Conservation (phyloP, 2,888 invertebrate genomes). For the Dynastes maya region DNA sequence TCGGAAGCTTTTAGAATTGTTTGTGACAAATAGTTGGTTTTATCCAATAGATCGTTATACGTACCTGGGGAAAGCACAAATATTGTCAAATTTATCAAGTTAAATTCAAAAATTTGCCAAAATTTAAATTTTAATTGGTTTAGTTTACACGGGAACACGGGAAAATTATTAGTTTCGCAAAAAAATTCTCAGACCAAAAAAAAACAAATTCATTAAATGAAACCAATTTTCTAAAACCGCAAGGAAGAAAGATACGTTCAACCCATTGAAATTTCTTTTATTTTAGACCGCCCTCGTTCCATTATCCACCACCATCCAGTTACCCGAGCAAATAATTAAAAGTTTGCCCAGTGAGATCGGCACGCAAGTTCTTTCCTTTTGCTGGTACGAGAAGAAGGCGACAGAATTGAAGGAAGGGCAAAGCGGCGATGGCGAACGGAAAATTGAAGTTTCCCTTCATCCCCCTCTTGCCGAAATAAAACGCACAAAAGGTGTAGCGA, state of each 20-base stretch:
- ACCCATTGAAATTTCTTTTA: slow-evolving; percentile 38
- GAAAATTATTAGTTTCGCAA: not conserved
- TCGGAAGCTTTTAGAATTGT: too few relatives aligned
- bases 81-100: too few relatives aligned
- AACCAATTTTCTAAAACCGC: slow-evolving; percentile 45
- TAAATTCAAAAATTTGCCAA: too few relatives aligned
- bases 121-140: too few relatives aligned
- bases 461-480: slow-evolving; percentile 56
- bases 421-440: slow-evolving; percentile 15
- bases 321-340: slow-evolving; percentile 43
- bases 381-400: slow-evolving; percentile 19
- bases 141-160: too few relatives aligned
- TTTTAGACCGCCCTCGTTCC: slow-evolving; percentile 10
- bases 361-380: slow-evolving; percentile 40
- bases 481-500: slow-evolving; percentile 60
- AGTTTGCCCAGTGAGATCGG: slow-evolving; percentile 38
- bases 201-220: slow-evolving; percentile 44
- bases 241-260: not conserved
- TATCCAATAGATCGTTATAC: too few relatives aligned
- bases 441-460: slow-evolving; percentile 30
- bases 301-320: slow-evolving; percentile 6
- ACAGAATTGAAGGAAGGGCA: slow-evolving; percentile 4
- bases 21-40: too few relatives aligned
- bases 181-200: slow-evolving; percentile 8
- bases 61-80: too few relatives aligned